phyloP scores from a whole-genome alignment of 2,888 invertebrate species.

The Blastobasis adustella region DNA sequence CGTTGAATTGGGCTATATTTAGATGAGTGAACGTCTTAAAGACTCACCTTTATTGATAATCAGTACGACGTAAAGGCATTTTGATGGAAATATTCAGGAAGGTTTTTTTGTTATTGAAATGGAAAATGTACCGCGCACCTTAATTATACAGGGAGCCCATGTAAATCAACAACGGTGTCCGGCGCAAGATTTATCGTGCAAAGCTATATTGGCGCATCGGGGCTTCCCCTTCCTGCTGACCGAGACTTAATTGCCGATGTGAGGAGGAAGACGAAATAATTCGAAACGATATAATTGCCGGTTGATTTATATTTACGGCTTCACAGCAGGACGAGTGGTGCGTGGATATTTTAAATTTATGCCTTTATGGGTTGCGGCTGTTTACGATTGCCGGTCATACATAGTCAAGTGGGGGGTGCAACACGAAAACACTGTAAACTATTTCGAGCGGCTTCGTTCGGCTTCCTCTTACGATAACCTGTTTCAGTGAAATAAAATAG shows the following conservation, averaged over 20 bases:
- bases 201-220: constrained; percentile 45
- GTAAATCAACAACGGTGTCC: constrained; percentile 48
- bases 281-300: constrained; percentile 41
- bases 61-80: background rate
- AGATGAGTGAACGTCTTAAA: too few relatives aligned
- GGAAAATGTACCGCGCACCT: constrained; percentile 13
- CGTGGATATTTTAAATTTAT: constrained; percentile 46
- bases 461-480: constrained; percentile 23
- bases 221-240: constrained; percentile 44
- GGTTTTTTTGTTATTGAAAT: background rate
- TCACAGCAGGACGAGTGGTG: constrained; percentile 40
- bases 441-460: background rate
- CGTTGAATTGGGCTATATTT: too few relatives aligned
- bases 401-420: constrained; percentile 6
- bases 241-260: constrained; percentile 43
- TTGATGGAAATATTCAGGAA: background rate
- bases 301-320: constrained; percentile 49
- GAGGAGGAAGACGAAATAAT: constrained; percentile 47
- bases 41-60: too few relatives aligned
- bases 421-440: constrained; percentile 2
- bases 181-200: constrained; percentile 41
- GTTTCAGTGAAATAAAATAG: constrained; percentile 21
- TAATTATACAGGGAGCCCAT: constrained; percentile 30
- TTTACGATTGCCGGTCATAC: constrained; percentile 11
- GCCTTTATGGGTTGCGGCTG: constrained; percentile 16